Conservation (phyloP, 2,113 vertebrate species). For the Candoia aspera region DNA sequence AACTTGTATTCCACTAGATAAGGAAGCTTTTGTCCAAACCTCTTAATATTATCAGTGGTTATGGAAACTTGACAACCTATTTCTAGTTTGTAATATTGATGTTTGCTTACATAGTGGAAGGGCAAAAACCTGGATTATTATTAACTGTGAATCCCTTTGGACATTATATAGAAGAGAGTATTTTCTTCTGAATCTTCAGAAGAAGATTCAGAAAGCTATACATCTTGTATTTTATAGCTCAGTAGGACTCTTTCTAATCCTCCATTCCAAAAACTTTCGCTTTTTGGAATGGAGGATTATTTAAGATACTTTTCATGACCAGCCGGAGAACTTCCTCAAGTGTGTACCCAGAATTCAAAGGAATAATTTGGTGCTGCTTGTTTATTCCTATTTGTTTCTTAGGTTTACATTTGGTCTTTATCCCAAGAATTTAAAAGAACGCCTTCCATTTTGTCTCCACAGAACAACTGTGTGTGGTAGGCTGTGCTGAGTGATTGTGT, state of each 20-base stretch:
- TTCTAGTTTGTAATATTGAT: background rate
- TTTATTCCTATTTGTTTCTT: background rate
- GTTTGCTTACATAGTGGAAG: background rate
- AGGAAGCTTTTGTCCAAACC: no score
- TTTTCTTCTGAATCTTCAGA: background rate
- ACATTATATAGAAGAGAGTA: background rate
- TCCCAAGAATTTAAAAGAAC: background rate
- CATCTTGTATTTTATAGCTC: conserved; percentile 4
- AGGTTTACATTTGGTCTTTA: background rate
- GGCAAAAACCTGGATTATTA: conserved; percentile 22
- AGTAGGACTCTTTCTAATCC: fast-evolving
- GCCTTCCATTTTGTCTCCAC: background rate
- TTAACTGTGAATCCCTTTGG: background rate
- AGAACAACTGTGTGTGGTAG: background rate
- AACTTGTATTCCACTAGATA: no score
- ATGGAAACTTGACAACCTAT: no score
- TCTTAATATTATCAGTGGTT: no score
- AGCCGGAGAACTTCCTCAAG: no score
- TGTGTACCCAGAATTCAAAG: background rate
- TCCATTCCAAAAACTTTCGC: background rate
- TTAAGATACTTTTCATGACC: background rate
- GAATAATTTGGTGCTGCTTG: no score
- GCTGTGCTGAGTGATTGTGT: background rate
- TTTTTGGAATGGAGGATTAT: background rate
- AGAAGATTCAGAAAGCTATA: background rate